Evolutionary conservation across 1,140 invertebrate genomes (phyloP), one percentile per base, ranked within the genome.

Genomic region (Sesamia nonagrioides): DNA sequence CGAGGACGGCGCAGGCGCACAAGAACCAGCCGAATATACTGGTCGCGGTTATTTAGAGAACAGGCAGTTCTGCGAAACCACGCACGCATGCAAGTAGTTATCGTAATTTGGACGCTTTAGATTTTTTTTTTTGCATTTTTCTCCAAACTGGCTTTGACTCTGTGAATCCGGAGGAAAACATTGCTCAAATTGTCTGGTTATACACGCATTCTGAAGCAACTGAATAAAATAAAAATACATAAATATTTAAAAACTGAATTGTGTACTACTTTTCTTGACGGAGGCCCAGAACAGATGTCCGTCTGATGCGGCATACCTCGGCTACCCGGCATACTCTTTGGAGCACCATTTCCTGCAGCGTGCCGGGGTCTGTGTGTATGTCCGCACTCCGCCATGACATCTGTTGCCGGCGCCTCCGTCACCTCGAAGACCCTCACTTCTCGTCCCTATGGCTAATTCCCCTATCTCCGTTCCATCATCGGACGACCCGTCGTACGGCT

Each of bases 21-120:
- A 93, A 93, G 91, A 92, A 91, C 84, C 83, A 77, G 82, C 86
- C 88, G 82, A 84, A 87, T 83, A 87, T 83, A 84, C 77, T 80
- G 79, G 80, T 78, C 77, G 77, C 61, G 78, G 87, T 89, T 91
- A 92, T 92, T 92, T 92, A 90, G 91, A 84, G 90, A 92, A 87
- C 84, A 79, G 84, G 82, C 86, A 81, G 60, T 93, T 93, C 91
- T 87, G 72, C 83, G 92, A 93, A 94, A 88, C 80, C 89, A 94
- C 91, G 86, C 91, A 90, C 88, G 84, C 86, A 89, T 85, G 78
- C 77, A 74, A 83, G 87, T 86, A 88, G 87, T 87, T 85, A 86
- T 78, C 79, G 84, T 85, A 87, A 88, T 91, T 89, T 79, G 78
- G 84, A 85, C 80, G 78, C 80, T 84, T 88, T 82, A 80, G 78